Evolutionary conservation across 2,888 invertebrate genomes (phyloP).

Genomic region (Philereme vetulata): DNA sequence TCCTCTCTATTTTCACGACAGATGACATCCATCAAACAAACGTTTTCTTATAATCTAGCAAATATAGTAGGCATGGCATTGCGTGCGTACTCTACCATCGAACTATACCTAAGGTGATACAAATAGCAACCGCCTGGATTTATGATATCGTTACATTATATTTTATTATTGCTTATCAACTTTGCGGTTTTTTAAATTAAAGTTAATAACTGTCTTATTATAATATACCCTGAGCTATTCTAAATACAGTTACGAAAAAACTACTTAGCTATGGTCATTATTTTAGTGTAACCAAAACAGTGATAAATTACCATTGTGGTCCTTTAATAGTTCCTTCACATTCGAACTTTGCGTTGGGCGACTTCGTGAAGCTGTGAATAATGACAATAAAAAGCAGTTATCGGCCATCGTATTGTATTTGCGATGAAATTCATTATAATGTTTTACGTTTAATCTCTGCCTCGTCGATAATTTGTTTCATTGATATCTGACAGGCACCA

Average conservation of each 20-base stretch:
- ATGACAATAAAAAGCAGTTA: slow-evolving; percentile 48
- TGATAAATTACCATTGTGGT: slow-evolving; percentile 68
- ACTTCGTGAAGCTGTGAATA: slow-evolving; percentile 40
- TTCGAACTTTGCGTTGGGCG: slow-evolving; percentile 53
- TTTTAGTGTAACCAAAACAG: slow-evolving; percentile 65
- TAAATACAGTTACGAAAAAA: slow-evolving; percentile 62
- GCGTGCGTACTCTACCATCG: no score
- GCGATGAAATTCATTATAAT: slow-evolving; percentile 43
- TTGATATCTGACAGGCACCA: slow-evolving; percentile 22
- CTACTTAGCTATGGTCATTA: slow-evolving; percentile 54
- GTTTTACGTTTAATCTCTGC: slow-evolving; percentile 36
- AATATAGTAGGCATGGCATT: no score
- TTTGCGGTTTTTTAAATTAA: no score
- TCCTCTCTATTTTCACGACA: no score
- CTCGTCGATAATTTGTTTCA: slow-evolving; percentile 35
- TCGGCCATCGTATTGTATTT: slow-evolving; percentile 51
- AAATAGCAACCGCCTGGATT: no score
- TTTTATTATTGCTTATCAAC: no score
- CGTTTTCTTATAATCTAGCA: no score
- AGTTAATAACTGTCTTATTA: no score
- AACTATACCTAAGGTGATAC: no score
- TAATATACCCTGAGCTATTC: no score
- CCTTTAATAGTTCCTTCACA: slow-evolving; percentile 63
- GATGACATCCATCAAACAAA: no score
- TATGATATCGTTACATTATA: no score